A percentile compares a stretch with the other conserved stretches of the same genome.
These are phyloP conservation scores for Larimichthys crocea DNA, from an alignment of 2,113 vertebrate genomes.

Conservation along the genomic window DNA sequence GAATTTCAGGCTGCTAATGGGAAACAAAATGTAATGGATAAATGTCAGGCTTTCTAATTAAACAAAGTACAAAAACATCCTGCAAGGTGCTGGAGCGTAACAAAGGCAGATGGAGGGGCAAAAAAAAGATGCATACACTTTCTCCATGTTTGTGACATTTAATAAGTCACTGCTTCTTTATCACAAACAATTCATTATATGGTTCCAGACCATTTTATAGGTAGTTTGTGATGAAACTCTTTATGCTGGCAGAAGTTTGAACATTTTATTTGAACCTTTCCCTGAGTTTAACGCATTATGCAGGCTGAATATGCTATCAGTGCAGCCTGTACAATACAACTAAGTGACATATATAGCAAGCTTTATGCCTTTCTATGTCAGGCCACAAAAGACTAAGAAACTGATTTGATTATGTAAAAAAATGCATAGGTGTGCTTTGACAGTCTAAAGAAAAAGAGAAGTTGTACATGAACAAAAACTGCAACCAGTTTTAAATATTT, in stretches of 20 bases:
- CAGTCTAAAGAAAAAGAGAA: background rate
- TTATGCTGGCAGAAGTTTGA: constrained; percentile 6
- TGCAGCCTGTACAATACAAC: constrained; percentile 13
- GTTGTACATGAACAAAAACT: background rate
- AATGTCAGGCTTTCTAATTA: constrained; percentile 34
- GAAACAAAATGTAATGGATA: constrained; percentile 5
- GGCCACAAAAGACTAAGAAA: background rate
- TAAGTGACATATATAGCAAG: background rate
- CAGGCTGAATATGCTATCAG: constrained; percentile 7
- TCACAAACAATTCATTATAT: background rate
- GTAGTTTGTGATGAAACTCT: background rate
- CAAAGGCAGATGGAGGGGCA: background rate
- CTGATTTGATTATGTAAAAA: background rate
- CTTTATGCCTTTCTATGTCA: constrained; percentile 1
- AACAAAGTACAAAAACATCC: constrained; percentile 1
- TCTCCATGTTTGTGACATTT: constrained; percentile 4
- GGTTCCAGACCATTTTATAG: background rate
- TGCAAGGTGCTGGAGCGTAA: background rate
- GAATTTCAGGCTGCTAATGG: background rate
- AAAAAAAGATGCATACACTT: background rate
- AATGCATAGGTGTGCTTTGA: background rate
- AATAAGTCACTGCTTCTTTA: background rate
- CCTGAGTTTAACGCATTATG: constrained; percentile 12
- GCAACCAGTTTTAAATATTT: background rate
- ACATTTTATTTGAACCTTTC: background rate